These are phyloP conservation scores for Borostomias antarcticus DNA, from an alignment of 2,797 vertebrate genomes.

Conservation along the genomic window DNA sequence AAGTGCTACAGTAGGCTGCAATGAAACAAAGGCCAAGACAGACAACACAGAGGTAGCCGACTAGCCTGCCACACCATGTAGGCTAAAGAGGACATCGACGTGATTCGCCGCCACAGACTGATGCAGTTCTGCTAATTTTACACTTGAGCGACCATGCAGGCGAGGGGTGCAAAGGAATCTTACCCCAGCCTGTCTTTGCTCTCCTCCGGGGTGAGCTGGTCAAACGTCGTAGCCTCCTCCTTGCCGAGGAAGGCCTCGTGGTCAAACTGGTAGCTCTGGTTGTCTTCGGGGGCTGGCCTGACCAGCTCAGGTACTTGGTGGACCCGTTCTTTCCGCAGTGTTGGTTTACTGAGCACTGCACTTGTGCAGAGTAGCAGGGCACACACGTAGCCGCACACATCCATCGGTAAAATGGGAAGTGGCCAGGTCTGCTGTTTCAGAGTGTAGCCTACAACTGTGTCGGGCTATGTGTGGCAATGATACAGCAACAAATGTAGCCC, in stretches of 20 bases:
- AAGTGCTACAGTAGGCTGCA: background rate
- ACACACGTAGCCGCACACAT: conserved; percentile 52
- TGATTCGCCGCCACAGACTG: background rate
- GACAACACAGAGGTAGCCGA: no score
- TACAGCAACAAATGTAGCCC: background rate
- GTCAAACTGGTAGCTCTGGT: conserved; percentile 89
- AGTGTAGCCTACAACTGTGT: conserved; percentile 32
- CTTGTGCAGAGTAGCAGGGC: conserved; percentile 63
- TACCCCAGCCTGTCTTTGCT: conserved; percentile 90
- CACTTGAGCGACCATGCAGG: background rate
- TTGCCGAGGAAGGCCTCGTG: conserved; percentile 97
- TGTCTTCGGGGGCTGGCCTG: conserved; percentile 81
- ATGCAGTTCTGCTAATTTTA: background rate
- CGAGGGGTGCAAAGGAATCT: conserved; percentile 47
- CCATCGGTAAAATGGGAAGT: conserved; percentile 63
- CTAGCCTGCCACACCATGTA: background rate
- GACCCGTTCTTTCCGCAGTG: conserved; percentile 86
- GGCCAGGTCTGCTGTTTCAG: conserved; percentile 14
- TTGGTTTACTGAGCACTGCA: conserved; percentile 81
- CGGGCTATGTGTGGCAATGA: conserved; percentile 21
- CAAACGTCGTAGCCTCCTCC: conserved; percentile 92
- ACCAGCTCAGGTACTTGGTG: conserved; percentile 78
- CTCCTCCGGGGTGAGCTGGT: conserved; percentile 92
- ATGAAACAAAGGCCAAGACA: background rate
- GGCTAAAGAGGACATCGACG: background rate